Evolutionary conservation across 2,113 vertebrate species (phyloP).

Genomic region (Crotalus tigris): DNA sequence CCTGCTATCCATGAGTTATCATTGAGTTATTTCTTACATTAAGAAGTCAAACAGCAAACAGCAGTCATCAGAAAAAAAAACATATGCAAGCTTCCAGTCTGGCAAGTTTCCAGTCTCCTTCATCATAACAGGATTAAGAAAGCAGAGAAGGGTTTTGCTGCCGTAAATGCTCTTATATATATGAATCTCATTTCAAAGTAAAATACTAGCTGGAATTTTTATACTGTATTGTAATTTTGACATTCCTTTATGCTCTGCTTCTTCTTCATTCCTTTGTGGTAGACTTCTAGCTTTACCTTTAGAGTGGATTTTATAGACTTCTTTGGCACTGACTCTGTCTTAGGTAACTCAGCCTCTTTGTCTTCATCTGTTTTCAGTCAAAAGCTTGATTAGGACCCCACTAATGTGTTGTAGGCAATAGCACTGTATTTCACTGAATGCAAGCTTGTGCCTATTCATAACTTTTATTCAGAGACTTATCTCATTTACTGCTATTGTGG

Average conservation of each 20-base stretch:
- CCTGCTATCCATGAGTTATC: not conserved
- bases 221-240: not conserved
- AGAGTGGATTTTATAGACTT: not conserved
- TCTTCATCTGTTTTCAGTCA: not conserved
- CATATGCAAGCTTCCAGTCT: not conserved
- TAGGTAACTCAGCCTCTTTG: not conserved
- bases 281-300: not conserved
- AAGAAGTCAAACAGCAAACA: not conserved
- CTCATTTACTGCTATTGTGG: not conserved
- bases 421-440: not conserved
- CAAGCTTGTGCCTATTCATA: not conserved
- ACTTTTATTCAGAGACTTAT: not conserved
- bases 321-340: not conserved
- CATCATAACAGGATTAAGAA: not conserved
- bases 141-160: not conserved
- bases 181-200: not conserved
- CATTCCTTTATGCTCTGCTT: not conserved
- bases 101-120: not conserved
- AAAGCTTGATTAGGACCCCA: not conserved
- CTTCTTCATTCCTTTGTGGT: not conserved
- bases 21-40: not conserved
- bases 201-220: not conserved
- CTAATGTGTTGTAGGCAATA: not conserved
- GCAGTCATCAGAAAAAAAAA: not conserved
- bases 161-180: not conserved